Base-by-base conservation (phyloP, 2,888 invertebrate species). In the Bruchidius siliquastri region DNA sequence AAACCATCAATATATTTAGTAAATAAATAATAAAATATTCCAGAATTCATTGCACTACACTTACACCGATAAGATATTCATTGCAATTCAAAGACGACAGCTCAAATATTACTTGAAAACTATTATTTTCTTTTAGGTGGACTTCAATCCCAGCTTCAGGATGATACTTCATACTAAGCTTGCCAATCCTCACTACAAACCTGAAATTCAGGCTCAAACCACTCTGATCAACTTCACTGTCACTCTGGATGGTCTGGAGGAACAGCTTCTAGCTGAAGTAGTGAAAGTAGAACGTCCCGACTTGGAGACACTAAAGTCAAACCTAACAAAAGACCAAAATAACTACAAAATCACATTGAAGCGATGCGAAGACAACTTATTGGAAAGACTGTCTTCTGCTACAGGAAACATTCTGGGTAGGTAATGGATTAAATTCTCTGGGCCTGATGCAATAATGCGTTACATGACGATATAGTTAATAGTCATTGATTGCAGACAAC, bases 191-290 rank as follows among this genome's bases (percentile, higher is more conserved):
- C 97, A 97, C 87, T 98, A 97, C 85, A 96, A 97, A 84, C 97
- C 97, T 0, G 97, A 98, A 87, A 95, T 97, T 92, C 97, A 98
- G 87, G 97, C 97, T 0, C 97, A 98, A 87, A 94, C 96, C 8
- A 97, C 97, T 0, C 89, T 98, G 20, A 97, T 98, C 76, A 97
- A 98, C 87, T 98, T 98, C 82, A 97, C 97, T 0, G 97, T 98
- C 0, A 98, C 97, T 0, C 91, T 92, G 82, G 96, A 97, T 85
- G 97, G 91, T 49, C 88, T 98, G 20, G 98, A 98, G 85, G 97
- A 98, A 82, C 98, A 98, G 84, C 87, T 98, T 20, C 86, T 98
- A 26, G 97, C 96, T 8, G 96, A 96, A 86, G 97, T 98, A 6
- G 97, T 98, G 0, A 96, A 96, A 87, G 92, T 93, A 0, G 98